phyloP scores from a whole-genome alignment of 2,113 vertebrate species.

The Gymnorhina tibicen region DNA sequence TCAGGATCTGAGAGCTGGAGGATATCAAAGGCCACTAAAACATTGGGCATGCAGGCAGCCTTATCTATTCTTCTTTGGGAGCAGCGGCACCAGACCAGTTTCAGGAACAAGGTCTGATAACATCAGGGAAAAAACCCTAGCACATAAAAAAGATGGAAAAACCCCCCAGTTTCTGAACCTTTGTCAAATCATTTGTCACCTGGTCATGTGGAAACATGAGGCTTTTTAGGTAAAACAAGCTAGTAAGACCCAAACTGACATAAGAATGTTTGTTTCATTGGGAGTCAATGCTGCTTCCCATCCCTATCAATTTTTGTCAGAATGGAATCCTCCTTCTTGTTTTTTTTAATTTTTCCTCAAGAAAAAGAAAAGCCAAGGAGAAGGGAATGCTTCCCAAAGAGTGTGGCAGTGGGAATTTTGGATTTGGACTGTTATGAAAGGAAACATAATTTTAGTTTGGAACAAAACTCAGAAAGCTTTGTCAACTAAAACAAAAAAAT shows the following conservation, averaged over 20 bases:
- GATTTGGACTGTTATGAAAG: neutral
- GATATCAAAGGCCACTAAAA: neutral
- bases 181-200: neutral
- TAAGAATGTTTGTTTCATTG: neutral
- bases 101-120: neutral
- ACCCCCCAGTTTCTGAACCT: fast-evolving
- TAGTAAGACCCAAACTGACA: neutral
- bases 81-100: fast-evolving
- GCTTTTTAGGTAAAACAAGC: neutral
- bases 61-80: neutral
- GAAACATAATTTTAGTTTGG: neutral
- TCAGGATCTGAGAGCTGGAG: neutral
- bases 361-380: neutral
- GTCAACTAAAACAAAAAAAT: neutral
- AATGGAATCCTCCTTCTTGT: neutral
- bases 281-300: neutral
- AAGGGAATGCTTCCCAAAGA: neutral
- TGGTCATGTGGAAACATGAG: neutral
- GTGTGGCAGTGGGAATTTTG: neutral
- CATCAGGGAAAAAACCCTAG: neutral
- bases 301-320: neutral
- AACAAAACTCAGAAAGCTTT: neutral
- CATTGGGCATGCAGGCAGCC: neutral
- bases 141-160: neutral
- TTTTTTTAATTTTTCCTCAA: neutral